A percentile compares a stretch with the other conserved stretches of the same genome.
phyloP scores from a whole-genome alignment of 2,888 invertebrate species.

The Drosophila quasianomalipes region DNA sequence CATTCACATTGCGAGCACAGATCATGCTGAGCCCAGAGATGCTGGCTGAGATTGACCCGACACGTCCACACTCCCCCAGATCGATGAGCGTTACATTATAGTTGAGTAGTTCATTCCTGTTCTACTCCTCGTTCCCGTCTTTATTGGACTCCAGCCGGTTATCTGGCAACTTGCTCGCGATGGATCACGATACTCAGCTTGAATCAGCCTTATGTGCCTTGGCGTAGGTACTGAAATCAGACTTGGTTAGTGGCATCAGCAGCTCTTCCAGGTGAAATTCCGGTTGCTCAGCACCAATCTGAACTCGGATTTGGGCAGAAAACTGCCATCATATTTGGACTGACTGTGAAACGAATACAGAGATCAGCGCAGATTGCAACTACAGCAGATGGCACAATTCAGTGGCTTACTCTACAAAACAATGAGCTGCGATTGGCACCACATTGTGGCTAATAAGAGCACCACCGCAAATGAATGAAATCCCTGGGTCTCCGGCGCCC shows the following conservation, averaged over 20 bases:
- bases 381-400: background rate
- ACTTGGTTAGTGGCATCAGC: background rate
- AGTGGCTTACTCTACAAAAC: slow-evolving; percentile 39
- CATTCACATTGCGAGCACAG: slow-evolving; percentile 90
- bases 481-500: slow-evolving; percentile 4
- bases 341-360: background rate
- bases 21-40: slow-evolving; percentile 86
- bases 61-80: background rate
- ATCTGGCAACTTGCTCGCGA: slow-evolving; percentile 2
- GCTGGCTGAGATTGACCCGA: background rate
- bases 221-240: slow-evolving; percentile 13
- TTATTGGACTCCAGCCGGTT: slow-evolving; percentile 14
- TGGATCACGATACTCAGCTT: too few relatives aligned
- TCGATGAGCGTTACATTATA: background rate
- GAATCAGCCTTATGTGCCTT: slow-evolving; percentile 10
- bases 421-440: slow-evolving; percentile 32
- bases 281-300: slow-evolving; percentile 3
- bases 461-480: slow-evolving; percentile 20
- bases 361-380: too few relatives aligned
- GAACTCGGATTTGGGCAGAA: slow-evolving; percentile 10
- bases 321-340: slow-evolving; percentile 12
- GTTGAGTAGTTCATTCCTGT: background rate
- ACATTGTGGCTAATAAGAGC: slow-evolving; percentile 1
- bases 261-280: background rate
- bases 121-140: background rate